These are phyloP conservation scores for Spea hammondii DNA, from an alignment of 2,797 vertebrate species.

Conservation along the genomic window DNA sequence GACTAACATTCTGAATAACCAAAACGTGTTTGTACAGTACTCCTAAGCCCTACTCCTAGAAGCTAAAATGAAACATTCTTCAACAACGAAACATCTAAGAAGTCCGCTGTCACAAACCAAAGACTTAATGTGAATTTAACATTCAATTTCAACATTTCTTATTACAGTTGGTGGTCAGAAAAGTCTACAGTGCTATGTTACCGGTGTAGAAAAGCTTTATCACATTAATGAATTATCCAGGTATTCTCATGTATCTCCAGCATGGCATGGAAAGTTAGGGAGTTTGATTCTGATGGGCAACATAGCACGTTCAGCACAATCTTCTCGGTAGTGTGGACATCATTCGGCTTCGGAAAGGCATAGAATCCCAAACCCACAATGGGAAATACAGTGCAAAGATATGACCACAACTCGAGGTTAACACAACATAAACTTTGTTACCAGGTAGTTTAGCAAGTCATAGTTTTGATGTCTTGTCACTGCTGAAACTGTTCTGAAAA, in stretches of 20 bases:
- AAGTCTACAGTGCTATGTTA: slow-evolving; percentile 34
- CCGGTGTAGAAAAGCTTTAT: slow-evolving; percentile 5
- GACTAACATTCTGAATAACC: too few species aligned
- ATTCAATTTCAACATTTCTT: slow-evolving; percentile 27
- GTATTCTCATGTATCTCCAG: slow-evolving; percentile 4
- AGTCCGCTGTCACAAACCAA: slow-evolving; percentile 8
- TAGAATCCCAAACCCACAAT: background rate
- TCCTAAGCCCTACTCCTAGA: too few species aligned
- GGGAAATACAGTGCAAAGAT: slow-evolving; percentile 26
- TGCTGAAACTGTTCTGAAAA: slow-evolving; percentile 51
- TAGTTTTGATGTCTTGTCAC: slow-evolving; percentile 56
- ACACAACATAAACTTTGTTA: slow-evolving; percentile 27
- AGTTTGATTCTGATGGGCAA: background rate
- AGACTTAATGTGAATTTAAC: slow-evolving; percentile 18
- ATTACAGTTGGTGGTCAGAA: slow-evolving; percentile 41
- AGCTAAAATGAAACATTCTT: too few species aligned
- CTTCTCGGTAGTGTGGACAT: background rate
- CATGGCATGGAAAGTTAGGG: background rate
- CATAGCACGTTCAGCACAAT: background rate
- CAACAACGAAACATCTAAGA: background rate
- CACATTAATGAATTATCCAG: slow-evolving; percentile 24
- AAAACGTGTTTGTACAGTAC: too few species aligned
- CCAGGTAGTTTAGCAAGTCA: slow-evolving; percentile 53
- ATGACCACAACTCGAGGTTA: slow-evolving; percentile 40
- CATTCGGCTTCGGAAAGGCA: slow-evolving; percentile 9